A percentile compares a stretch with the other conserved stretches of the same genome.
phyloP scores from a whole-genome alignment of 2,113 vertebrate species.

The Misgurnus mizolepis region DNA sequence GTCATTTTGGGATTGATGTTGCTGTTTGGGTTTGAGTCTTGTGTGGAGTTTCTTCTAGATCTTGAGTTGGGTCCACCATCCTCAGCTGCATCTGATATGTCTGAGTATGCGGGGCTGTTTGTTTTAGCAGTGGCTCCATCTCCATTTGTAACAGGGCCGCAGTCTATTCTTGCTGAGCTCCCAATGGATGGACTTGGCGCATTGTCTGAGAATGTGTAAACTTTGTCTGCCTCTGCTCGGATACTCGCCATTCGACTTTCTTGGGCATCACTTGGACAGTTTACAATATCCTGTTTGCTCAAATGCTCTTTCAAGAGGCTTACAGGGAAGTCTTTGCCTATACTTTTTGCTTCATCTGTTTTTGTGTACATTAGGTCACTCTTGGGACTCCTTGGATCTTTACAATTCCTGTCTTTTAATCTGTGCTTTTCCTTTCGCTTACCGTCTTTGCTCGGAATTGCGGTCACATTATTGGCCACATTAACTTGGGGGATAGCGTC shows the following conservation, averaged over 20 bases:
- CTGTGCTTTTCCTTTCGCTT: slow-evolving; percentile 95
- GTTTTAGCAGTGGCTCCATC: slow-evolving; percentile 83
- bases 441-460: slow-evolving; percentile 89
- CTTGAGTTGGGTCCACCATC: slow-evolving; percentile 90
- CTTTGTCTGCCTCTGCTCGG: slow-evolving; percentile 97
- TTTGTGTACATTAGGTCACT: slow-evolving; percentile 82
- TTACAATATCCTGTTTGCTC: slow-evolving; percentile 87
- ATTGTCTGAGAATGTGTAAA: slow-evolving; percentile 98
- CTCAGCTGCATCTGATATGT: slow-evolving; percentile 95
- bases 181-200: slow-evolving; percentile 98
- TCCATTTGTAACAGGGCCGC: slow-evolving; percentile 80
- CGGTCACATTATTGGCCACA: slow-evolving; percentile 82
- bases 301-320: slow-evolving; percentile 97
- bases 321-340: slow-evolving; percentile 85
- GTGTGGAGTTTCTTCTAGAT: slow-evolving; percentile 85
- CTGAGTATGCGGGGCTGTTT: slow-evolving; percentile 96
- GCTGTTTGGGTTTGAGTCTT: slow-evolving; percentile 82
- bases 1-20: slow-evolving; percentile 78
- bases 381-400: slow-evolving; percentile 83
- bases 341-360: slow-evolving; percentile 84
- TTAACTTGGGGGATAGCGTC: slow-evolving; percentile 89
- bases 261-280: slow-evolving; percentile 86
- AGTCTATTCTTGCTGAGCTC: slow-evolving; percentile 86
- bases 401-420: slow-evolving; percentile 91
- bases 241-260: slow-evolving; percentile 98